A percentile compares a stretch with the other conserved stretches of the same genome.
These are phyloP conservation scores for Galagoides demidoff DNA, from an alignment of 2,797 vertebrate genomes.

Conservation along the genomic window DNA sequence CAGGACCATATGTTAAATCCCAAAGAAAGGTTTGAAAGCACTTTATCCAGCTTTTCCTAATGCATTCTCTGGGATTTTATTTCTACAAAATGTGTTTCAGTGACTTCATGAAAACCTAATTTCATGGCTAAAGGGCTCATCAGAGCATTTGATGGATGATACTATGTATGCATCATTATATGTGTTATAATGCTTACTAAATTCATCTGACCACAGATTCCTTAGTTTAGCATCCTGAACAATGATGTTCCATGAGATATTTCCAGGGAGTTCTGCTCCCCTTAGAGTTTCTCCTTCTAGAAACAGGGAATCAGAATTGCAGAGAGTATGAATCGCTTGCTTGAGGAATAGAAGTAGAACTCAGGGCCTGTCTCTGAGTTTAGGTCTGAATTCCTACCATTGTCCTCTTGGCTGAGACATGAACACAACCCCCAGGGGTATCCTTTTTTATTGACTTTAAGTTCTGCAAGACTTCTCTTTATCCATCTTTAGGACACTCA, in stretches of 20 bases:
- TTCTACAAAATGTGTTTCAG: neutral
- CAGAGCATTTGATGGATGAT: neutral
- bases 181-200: neutral
- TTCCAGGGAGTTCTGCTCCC: neutral
- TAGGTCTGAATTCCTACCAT: neutral
- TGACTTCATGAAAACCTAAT: constrained; percentile 20
- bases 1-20: neutral
- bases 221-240: neutral
- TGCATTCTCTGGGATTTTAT: neutral
- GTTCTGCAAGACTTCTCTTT: neutral
- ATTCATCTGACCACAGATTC: neutral
- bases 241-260: neutral
- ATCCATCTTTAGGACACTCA: neutral
- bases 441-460: neutral
- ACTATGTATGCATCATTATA: neutral
- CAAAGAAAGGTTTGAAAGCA: neutral
- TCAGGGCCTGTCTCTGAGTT: neutral
- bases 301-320: neutral
- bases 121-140: neutral
- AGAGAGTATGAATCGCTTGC: neutral
- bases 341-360: neutral
- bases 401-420: neutral
- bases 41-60: neutral
- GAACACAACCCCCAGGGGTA: neutral
- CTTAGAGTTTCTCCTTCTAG: neutral